Percentiles rank a stretch among this genome's conserved stretches.
Evolutionary conservation across 30 jellyfish, hydroid and myxozoan species (phyloP).

Genomic region (Hydra vulgaris): DNA sequence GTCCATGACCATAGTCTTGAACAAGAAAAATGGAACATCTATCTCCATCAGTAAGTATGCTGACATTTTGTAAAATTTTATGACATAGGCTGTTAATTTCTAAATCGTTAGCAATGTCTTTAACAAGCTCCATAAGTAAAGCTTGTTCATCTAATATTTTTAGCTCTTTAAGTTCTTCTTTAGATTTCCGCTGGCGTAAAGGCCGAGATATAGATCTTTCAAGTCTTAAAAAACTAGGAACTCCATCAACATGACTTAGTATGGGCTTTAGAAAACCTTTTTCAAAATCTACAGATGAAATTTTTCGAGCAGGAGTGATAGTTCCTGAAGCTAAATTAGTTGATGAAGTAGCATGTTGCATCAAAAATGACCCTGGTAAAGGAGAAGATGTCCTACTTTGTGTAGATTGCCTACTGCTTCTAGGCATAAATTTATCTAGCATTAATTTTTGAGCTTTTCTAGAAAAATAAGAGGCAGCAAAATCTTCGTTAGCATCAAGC

Average conservation of each 20-base stretch:
- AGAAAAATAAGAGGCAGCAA: constrained; percentile 69
- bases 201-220: constrained; percentile 83
- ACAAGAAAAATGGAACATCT: constrained; percentile 85
- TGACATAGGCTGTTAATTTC: constrained; percentile 75
- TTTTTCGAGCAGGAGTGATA: constrained; percentile 72
- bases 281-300: constrained; percentile 65
- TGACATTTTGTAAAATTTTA: constrained; percentile 75
- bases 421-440: constrained; percentile 59
- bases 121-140: constrained; percentile 64
- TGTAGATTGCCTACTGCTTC: constrained; percentile 5
- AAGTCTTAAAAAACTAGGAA: constrained; percentile 71
- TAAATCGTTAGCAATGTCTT: constrained; percentile 78
- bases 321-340: constrained; percentile 15
- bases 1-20: constrained; percentile 82
- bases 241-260: constrained; percentile 65
- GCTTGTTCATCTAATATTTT: constrained; percentile 79
- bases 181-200: constrained; percentile 72
- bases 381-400: constrained; percentile 71
- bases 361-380: constrained; percentile 9
- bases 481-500: constrained; percentile 84
- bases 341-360: constrained; percentile 34
- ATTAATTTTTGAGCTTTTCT: constrained; percentile 72
- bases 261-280: constrained; percentile 79
- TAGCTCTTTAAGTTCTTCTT: constrained; percentile 73
- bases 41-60: constrained; percentile 78